Percentiles rank a stretch among this genome's conserved stretches.
These are phyloP conservation scores for Sebastes kiyomatsui DNA, from an alignment of 2,797 vertebrate genomes.

Conservation along the genomic window DNA sequence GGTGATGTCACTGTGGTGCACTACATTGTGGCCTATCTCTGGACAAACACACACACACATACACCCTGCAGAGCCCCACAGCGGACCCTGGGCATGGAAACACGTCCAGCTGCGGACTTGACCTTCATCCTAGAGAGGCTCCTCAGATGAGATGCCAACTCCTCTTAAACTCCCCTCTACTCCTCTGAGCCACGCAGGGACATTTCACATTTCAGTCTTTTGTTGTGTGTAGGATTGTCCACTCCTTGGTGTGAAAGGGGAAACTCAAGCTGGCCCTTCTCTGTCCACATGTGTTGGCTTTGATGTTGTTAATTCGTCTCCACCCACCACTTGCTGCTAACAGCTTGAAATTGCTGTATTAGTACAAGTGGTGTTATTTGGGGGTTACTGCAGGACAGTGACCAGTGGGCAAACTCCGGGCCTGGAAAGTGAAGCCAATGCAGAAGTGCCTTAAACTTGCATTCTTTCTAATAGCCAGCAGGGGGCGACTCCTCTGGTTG, in stretches of 20 bases:
- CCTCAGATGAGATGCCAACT: conserved; percentile 70
- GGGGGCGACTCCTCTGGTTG: too few species aligned
- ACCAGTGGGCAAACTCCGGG: not conserved
- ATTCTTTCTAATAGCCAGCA: too few species aligned
- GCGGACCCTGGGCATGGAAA: conserved; percentile 45
- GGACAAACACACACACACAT: conserved; percentile 3
- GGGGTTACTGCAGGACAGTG: conserved; percentile 26
- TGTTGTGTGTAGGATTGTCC: conserved; percentile 26
- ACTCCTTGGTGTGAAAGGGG: conserved; percentile 39
- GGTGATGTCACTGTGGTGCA: conserved; percentile 64
- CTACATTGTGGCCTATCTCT: conserved; percentile 24
- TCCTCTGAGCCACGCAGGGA: conserved; percentile 33
- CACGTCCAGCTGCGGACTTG: conserved; percentile 50
- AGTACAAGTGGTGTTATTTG: conserved; percentile 45
- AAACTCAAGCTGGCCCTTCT: conserved; percentile 46
- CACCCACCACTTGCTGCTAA: conserved; percentile 63
- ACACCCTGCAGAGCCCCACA: conserved; percentile 8
- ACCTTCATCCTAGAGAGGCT: conserved; percentile 48
- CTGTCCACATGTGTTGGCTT: conserved; percentile 58
- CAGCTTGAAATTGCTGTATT: conserved; percentile 59
- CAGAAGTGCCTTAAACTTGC: too few species aligned
- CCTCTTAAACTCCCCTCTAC: conserved; percentile 40
- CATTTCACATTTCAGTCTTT: conserved; percentile 28
- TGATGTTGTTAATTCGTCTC: conserved; percentile 61
- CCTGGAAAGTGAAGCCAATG: too few species aligned